Evolutionary conservation across 2,113 vertebrate genomes (phyloP).

Genomic region (Tragelaphus strepsiceros): DNA sequence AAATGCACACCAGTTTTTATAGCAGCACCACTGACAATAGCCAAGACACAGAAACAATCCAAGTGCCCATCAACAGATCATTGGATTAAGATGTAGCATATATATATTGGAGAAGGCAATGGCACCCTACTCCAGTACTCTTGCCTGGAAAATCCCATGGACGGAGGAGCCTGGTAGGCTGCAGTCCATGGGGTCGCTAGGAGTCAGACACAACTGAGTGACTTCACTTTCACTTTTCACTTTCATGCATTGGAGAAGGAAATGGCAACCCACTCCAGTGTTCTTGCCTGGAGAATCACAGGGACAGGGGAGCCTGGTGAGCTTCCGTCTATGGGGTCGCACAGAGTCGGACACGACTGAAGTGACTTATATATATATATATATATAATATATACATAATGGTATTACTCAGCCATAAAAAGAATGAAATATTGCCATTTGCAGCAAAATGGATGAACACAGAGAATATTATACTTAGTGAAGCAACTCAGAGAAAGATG

Average conservation of each 20-base stretch:
- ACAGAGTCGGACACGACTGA: accelerated
- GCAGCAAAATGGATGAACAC: not conserved
- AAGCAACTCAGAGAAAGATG: not conserved
- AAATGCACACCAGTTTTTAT: not conserved
- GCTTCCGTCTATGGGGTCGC: too few relatives aligned
- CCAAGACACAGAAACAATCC: not conserved
- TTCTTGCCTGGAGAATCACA: too few relatives aligned
- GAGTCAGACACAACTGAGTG: too few relatives aligned
- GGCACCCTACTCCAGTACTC: too few relatives aligned
- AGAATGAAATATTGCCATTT: not conserved
- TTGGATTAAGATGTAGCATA: not conserved
- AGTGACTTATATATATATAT: too few relatives aligned
- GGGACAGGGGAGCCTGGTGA: accelerated
- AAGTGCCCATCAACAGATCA: not conserved
- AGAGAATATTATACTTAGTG: not conserved
- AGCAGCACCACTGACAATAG: not conserved
- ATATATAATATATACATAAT: not conserved
- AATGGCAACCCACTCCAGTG: too few relatives aligned
- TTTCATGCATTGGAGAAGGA: too few relatives aligned
- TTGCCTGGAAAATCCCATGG: too few relatives aligned
- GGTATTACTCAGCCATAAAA: not conserved
- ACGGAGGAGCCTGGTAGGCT: too few relatives aligned
- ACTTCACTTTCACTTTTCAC: too few relatives aligned
- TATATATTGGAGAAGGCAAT: too few relatives aligned
- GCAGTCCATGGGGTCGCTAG: too few relatives aligned